Evolutionary conservation across 2,888 invertebrate species (phyloP).

Genomic region (Pyrochroa serraticornis): DNA sequence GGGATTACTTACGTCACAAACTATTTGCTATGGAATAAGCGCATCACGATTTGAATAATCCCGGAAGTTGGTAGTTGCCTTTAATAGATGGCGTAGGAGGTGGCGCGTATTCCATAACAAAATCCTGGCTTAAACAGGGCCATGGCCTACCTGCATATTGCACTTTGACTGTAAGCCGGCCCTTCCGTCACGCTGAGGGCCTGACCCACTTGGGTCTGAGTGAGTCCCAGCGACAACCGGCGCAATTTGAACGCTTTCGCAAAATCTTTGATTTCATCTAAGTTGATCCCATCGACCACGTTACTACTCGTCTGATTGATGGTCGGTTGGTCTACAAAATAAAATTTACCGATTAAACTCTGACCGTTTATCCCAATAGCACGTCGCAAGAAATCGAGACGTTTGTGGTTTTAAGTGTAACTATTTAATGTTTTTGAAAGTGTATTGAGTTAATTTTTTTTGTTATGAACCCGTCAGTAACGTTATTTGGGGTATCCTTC

Average conservation of each 20-base stretch:
- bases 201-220: slow-evolving; percentile 97
- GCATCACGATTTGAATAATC: slow-evolving; percentile 9
- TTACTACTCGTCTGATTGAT: slow-evolving; percentile 94
- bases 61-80: no score
- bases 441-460: no score
- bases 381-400: no score
- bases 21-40: slow-evolving; percentile 24
- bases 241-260: slow-evolving; percentile 96
- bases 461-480: no score
- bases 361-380: not conserved
- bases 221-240: slow-evolving; percentile 89
- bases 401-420: no score
- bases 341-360: not conserved
- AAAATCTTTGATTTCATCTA: slow-evolving; percentile 98
- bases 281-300: slow-evolving; percentile 94
- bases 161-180: slow-evolving; percentile 98
- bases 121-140: slow-evolving; percentile 32
- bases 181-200: slow-evolving; percentile 96
- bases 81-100: no score
- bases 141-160: slow-evolving; percentile 90
- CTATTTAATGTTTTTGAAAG: no score
- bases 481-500: no score
- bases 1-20: slow-evolving; percentile 46
- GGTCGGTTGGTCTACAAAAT: slow-evolving; percentile 80
- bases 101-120: slow-evolving; percentile 11